Base-by-base conservation (phyloP, 2,888 invertebrate genomes). In the Conomelus anceps region DNA sequence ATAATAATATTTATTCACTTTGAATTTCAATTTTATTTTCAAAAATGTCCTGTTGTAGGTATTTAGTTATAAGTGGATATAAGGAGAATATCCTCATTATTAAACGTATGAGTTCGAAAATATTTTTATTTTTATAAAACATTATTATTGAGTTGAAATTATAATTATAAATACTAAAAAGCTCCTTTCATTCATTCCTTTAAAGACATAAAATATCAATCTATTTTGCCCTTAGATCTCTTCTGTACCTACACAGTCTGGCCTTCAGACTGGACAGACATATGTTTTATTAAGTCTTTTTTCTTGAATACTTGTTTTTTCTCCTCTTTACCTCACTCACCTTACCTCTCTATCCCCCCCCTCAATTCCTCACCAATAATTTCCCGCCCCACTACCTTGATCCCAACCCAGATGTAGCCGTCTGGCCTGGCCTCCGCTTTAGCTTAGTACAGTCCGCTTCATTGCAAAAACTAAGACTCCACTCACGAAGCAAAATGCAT, bases 281-380 rank as follows among this genome's bases (percentile, higher is more conserved):
- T 90, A 90, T 90, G 90, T 90, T 90, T 90, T 90, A 90, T 90
- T 90, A 90, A 89, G 89, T 90, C 90, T 90, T 90, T 90, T 90
- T 90, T 90, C 89, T 89, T 88, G 90, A 90, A 90, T 90, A 90
- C 89, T 89, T 90, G 90, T 90, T 90, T 86, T 90, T 88, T 85
- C 88, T 63, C 90, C 22, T 87, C 89, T 85, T 63, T n/a, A 63
- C 63, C 63, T 34, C 13, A n/a, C 63, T 63, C 63, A 63, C 63
- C 20, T 63, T 7, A 63, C 3, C n/a, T 63, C 63, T n/a, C n/a
- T 17, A 13, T 17, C 1, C 34, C 34, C 34, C 17, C 17, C 34
- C n/a, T n/a, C n/a, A n/a, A n/a, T n/a, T n/a, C n/a, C n/a, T n/a
- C n/a, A n/a, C n/a, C n/a, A n/a, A n/a, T n/a, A n/a, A n/a, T n/a